Evolutionary conservation across 2,797 vertebrate genomes (phyloP).

Genomic region (Gadopsis bispinosus): DNA sequence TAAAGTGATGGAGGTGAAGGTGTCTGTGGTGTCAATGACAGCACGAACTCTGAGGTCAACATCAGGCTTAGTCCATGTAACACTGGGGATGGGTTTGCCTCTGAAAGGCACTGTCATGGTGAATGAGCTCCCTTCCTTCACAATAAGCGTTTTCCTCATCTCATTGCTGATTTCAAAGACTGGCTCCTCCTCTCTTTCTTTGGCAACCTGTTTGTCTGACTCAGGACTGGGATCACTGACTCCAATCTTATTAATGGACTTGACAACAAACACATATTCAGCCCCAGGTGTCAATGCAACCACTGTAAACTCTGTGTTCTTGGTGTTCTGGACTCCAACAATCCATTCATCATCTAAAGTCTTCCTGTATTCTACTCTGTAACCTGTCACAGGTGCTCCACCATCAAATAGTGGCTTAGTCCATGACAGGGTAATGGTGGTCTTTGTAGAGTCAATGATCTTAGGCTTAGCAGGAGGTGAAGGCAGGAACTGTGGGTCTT

Average conservation of each 20-base stretch:
- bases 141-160: conserved; percentile 96
- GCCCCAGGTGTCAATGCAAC: conserved; percentile 89
- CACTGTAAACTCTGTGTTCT: conserved; percentile 94
- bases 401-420: conserved; percentile 97
- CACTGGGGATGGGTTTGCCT: conserved; percentile 94
- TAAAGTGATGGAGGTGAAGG: conserved; percentile 91
- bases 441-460: conserved; percentile 93
- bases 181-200: conserved; percentile 97
- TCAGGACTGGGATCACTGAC: conserved; percentile 93
- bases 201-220: conserved; percentile 93
- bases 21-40: conserved; percentile 93
- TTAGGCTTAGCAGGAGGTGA: conserved; percentile 96
- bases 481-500: conserved; percentile 95
- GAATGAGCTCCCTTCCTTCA: conserved; percentile 96
- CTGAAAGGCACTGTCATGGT: conserved; percentile 95
- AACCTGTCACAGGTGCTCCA: conserved; percentile 93
- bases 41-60: conserved; percentile 94
- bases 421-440: conserved; percentile 91
- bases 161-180: conserved; percentile 97
- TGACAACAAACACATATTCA: conserved; percentile 95
- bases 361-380: conserved; percentile 94
- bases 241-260: conserved; percentile 95
- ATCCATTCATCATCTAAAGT: conserved; percentile 94
- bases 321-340: conserved; percentile 91
- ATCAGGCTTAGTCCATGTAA: conserved; percentile 94